A percentile compares a stretch with the other conserved stretches of the same genome.
phyloP scores from a whole-genome alignment of 2,888 invertebrate genomes.

The Salpingus planirostris region DNA sequence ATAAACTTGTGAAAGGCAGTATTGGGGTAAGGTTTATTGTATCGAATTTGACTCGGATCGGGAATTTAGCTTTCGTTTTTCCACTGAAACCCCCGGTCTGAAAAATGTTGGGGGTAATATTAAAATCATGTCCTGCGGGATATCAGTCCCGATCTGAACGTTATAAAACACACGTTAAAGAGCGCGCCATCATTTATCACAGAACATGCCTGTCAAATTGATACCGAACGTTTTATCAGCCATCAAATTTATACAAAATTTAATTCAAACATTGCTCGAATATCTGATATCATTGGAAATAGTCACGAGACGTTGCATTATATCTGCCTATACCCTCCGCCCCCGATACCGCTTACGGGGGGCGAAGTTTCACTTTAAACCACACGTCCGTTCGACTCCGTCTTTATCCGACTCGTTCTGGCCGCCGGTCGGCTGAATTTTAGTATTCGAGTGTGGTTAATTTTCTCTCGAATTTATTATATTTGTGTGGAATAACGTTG shows the following conservation, averaged over 20 bases:
- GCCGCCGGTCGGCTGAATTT: background rate
- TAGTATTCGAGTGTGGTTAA: too few relatives aligned
- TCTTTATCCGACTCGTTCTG: background rate
- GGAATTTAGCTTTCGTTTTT: too few relatives aligned
- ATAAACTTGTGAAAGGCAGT: too few relatives aligned
- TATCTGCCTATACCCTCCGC: background rate
- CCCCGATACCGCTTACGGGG: too few relatives aligned
- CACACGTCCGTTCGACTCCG: background rate
- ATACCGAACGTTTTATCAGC: conserved; percentile 29
- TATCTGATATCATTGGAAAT: conserved; percentile 38
- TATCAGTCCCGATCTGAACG: conserved; percentile 15
- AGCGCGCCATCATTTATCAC: conserved; percentile 22
- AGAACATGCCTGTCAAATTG: conserved; percentile 31
- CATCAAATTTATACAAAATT: conserved; percentile 41
- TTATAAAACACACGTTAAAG: conserved; percentile 21
- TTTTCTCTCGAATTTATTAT: conserved; percentile 23
- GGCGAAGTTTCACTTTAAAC: too few relatives aligned
- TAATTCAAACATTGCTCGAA: conserved; percentile 37
- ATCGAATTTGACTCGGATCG: too few relatives aligned
- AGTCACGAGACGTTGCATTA: conserved; percentile 31
- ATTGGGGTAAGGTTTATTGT: too few relatives aligned
- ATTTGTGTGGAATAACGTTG: conserved; percentile 37
- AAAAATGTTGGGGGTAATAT: too few relatives aligned
- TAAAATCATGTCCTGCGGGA: conserved; percentile 18
- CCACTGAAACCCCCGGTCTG: too few relatives aligned